phyloP scores from a whole-genome alignment of 2,113 vertebrate genomes.

The Columba livia region DNA sequence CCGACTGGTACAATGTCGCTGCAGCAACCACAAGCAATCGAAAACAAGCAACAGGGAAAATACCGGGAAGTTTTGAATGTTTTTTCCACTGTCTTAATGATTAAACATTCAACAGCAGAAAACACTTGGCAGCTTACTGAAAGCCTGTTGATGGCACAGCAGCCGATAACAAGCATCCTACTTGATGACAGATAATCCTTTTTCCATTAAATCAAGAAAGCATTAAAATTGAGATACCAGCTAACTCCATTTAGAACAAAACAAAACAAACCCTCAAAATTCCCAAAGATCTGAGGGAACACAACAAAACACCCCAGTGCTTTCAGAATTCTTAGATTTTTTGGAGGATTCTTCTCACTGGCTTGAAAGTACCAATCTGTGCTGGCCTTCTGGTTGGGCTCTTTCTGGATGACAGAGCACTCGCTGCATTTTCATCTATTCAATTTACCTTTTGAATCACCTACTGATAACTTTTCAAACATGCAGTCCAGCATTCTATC shows the following conservation, averaged over 20 bases:
- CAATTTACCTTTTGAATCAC: not conserved
- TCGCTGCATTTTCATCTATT: not conserved
- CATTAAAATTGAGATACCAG: conserved; percentile 24
- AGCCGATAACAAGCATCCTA: conserved; percentile 23
- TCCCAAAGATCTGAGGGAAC: not conserved
- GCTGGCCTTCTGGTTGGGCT: not conserved
- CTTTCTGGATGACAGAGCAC: not conserved
- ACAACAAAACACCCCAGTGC: not conserved
- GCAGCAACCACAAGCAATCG: not conserved
- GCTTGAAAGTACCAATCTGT: not conserved
- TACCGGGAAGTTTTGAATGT: not conserved
- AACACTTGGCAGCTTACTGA: conserved; percentile 46
- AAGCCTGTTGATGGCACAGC: conserved; percentile 41
- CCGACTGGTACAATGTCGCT: not conserved
- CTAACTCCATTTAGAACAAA: conserved; percentile 14
- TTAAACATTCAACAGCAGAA: conserved; percentile 30
- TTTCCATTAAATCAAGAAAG: conserved; percentile 66
- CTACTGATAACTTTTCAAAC: not conserved
- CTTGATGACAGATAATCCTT: conserved; percentile 64
- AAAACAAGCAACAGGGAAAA: not conserved
- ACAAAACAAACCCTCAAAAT: not conserved
- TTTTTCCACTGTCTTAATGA: conserved; percentile 21
- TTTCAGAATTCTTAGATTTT: not conserved
- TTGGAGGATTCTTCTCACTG: not conserved
- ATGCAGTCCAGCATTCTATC: not conserved